Evolutionary conservation across 2,888 invertebrate genomes (phyloP), one percentile per base, ranked within the genome.

Genomic region (Chromoteleia sp.): DNA sequence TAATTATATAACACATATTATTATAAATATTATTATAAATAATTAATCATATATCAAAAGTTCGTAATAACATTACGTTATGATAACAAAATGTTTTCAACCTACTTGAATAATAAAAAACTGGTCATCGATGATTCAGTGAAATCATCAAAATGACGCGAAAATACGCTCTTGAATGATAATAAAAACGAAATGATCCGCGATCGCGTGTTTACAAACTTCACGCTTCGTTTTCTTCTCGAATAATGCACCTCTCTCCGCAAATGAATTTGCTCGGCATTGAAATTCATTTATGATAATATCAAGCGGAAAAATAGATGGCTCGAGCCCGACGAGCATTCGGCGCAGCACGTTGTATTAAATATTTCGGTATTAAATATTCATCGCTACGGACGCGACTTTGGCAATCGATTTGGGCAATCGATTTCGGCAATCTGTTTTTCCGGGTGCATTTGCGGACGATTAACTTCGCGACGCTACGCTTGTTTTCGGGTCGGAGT

Each of bases 241-340:
- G 41, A 50, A 10, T 39, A 52, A 30, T 52, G 30, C 61, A 63
- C 36, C 63, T 56, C 56, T 19, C 14, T 41, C 25, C 5, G 19
- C 41, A 59, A 70, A 68, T 65, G 52, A 59, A 71, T 70, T 54
- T 50, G 29, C 39, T 1, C 25, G 17, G 21, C 73, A 73, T 71
- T 75, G 75, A 81, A 71, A 81, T 76, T 71, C 81, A 76, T 76
- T 81, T 81, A 81, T 81, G 81, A 71, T 81, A 81, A 81, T 76
- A 50, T 73, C 79, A 68, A 41, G 5, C 59, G 41, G 79, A 67
- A 73, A 74, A 79, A 74, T 79, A 61, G 61, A 79, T 68, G 61
- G 61, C 56, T 33, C 43, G 15, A 54, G 21, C 14, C 61, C 14
- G 14, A 10, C 52, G 52, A 43, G 25, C 67, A 30, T 50, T 61